phyloP scores from a whole-genome alignment of 2,797 vertebrate species.

The Phaenicophaeus curvirostris region DNA sequence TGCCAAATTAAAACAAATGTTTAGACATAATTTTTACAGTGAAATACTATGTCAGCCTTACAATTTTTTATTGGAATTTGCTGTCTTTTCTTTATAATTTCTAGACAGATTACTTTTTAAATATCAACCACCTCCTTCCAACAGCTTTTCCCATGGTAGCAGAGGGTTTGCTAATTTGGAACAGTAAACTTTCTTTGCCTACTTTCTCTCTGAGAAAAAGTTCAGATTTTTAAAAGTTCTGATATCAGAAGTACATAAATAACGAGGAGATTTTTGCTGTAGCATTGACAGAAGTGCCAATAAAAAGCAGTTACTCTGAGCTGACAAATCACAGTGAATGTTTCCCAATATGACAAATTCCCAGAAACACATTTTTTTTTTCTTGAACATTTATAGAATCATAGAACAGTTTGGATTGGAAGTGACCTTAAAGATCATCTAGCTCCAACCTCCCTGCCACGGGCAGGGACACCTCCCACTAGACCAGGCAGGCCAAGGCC shows the following conservation, averaged over 20 bases:
- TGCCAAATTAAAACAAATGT: slow-evolving; percentile 17
- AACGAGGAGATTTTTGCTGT: not conserved
- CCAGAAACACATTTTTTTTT: slow-evolving; percentile 1
- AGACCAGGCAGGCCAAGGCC: too few relatives aligned
- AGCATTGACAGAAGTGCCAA: not conserved
- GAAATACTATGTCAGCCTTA: not conserved
- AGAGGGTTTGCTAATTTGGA: not conserved
- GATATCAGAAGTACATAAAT: not conserved
- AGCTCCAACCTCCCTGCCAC: too few relatives aligned
- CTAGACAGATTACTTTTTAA: not conserved
- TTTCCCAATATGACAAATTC: not conserved
- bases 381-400: not conserved
- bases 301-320: not conserved
- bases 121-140: not conserved
- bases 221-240: not conserved
- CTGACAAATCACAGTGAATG: not conserved
- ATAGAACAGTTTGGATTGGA: too few relatives aligned
- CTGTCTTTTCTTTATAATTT: not conserved
- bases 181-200: not conserved
- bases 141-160: not conserved
- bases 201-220: not conserved
- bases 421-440: too few relatives aligned
- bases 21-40: slow-evolving; percentile 17
- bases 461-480: too few relatives aligned
- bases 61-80: not conserved